Evolutionary conservation across 2,888 invertebrate genomes (phyloP), one percentile per base, ranked within the genome.

Genomic region (Pyrochroa serraticornis): DNA sequence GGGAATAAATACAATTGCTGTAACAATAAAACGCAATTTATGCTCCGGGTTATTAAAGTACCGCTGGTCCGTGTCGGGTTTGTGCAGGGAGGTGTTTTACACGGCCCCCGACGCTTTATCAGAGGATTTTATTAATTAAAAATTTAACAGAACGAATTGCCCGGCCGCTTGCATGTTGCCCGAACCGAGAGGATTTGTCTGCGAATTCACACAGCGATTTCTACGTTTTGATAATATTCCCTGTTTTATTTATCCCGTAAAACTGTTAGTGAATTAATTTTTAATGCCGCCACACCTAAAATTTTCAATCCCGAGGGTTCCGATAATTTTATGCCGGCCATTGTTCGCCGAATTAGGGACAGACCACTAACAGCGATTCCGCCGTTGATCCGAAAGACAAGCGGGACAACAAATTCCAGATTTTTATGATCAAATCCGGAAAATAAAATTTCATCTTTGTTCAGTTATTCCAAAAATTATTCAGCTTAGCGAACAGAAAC

Each of bases 1-100:
- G 64, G 56, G 58, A 64, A 65, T 64, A 65, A 65, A 65, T 65
- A 63, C 63, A 65, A 64, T 66, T 66, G 59, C 60, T 61, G 64
- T 63, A 58, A 62, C 66, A 57, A 64, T 66, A 64, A 66, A 60
- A 64, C 62, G 57, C 57, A 64, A 66, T 64, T 66, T 66, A 66
- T 66, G 66, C 47, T 62, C 54, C 55, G 54, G 56, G 59, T 64
- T 66, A 64, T 64, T 64, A 62, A 64, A 60, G 64, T 57, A 56
- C 49, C 57, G 61, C 59, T 45, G 61, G 63, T 59, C 57, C 54
- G 60, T 58, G 53, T 60, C 54, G 60, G 57, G 63, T 58, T 63
- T 57, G 47, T 50, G 50, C 57, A 52, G 55, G 52, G 62, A 62
- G 65, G 58, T 64, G 53, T 59, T 48, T 54, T 56, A 38, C 52